Conservation (phyloP, 2,113 vertebrate genomes). For the Ochotona princeps region DNA sequence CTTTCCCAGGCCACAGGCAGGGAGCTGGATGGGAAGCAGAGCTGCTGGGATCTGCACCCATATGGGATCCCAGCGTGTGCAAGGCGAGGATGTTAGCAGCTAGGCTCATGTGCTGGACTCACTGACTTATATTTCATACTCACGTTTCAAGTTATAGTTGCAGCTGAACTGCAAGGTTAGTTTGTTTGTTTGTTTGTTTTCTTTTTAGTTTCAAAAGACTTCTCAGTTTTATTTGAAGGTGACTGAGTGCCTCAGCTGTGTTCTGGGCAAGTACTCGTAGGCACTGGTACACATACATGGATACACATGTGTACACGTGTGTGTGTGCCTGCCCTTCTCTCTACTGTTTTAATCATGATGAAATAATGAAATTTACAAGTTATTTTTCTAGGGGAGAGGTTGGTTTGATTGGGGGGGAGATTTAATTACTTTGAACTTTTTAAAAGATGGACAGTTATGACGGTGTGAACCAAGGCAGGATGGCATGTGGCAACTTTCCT, state of each 20-base stretch:
- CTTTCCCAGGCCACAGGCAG: no score
- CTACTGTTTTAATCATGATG: background rate
- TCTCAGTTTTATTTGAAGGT: no score
- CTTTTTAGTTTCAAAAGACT: background rate
- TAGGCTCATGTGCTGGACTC: no score
- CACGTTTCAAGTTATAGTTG: fast-evolving
- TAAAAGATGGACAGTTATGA: background rate
- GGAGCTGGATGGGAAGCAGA: no score
- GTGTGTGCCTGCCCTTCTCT: background rate
- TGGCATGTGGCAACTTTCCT: fast-evolving
- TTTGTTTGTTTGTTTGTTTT: no score
- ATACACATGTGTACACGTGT: background rate
- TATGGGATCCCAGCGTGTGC: no score
- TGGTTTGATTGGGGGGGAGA: background rate
- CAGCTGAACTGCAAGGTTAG: background rate
- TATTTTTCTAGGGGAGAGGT: background rate
- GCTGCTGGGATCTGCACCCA: no score
- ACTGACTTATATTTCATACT: background rate
- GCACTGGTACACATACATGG: fast-evolving
- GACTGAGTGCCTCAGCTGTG: background rate
- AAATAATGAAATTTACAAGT: background rate
- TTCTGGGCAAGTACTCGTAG: no score
- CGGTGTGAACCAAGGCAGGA: background rate
- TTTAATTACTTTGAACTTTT: background rate
- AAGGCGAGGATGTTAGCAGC: no score